Percentiles rank a stretch among this genome's conserved stretches.
Evolutionary conservation across 2,888 invertebrate genomes (phyloP).

Genomic region (Sarcophaga variegata): DNA sequence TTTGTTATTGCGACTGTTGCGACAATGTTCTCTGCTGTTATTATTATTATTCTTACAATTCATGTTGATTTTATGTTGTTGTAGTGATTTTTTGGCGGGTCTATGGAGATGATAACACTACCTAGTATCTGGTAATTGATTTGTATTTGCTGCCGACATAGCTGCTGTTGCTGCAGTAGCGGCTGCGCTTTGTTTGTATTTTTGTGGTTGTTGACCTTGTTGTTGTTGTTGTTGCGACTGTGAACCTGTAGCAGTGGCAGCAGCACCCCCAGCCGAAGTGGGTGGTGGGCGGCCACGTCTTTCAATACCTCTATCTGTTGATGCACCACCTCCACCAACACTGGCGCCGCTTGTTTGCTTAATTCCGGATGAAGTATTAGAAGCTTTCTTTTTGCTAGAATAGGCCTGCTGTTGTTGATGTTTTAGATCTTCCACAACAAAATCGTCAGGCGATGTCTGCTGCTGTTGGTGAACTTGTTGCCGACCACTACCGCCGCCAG

Average conservation of each 20-base stretch:
- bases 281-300: constrained; percentile 79
- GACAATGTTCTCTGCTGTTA: constrained; percentile 55
- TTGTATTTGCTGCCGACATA: constrained; percentile 80
- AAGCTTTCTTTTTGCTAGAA: constrained; percentile 72
- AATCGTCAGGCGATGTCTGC: constrained; percentile 82
- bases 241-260: constrained; percentile 76
- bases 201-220: constrained; percentile 75
- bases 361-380: constrained; percentile 72
- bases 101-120: constrained; percentile 79
- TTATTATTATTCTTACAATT: constrained; percentile 66
- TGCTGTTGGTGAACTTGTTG: constrained; percentile 81
- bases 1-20: constrained; percentile 56
- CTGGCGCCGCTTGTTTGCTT: constrained; percentile 71
- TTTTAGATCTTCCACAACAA: constrained; percentile 78
- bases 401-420: constrained; percentile 71
- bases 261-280: constrained; percentile 70
- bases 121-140: constrained; percentile 82
- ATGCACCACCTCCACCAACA: constrained; percentile 73
- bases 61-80: constrained; percentile 71
- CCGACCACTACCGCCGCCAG: constrained; percentile 71
- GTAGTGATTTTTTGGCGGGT: constrained; percentile 71
- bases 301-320: constrained; percentile 79
- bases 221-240: constrained; percentile 71
- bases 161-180: constrained; percentile 74
- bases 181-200: constrained; percentile 77